Evolutionary conservation across 2,797 vertebrate genomes (phyloP).

Genomic region (Channallabes apus): DNA sequence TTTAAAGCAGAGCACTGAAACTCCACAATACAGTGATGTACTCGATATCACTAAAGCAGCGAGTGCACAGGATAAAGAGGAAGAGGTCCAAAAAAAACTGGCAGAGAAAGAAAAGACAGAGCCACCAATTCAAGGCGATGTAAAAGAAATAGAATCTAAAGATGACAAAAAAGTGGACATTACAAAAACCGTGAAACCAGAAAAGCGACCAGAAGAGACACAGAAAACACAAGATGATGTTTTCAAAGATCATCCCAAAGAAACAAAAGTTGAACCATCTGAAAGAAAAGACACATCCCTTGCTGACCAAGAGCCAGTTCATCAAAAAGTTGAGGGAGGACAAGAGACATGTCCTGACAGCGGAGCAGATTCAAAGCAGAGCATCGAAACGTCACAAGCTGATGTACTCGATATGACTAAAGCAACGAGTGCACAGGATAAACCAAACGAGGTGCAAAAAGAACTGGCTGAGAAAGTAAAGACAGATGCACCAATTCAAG

Average conservation of each 20-base stretch:
- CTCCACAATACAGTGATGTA: neutral
- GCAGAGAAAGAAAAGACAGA: no score
- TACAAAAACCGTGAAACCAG: no score
- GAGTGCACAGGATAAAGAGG: no score
- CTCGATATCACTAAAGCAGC: neutral
- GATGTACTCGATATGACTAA: slow-evolving; percentile 5
- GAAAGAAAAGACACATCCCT: slow-evolving; percentile 2
- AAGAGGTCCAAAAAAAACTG: no score
- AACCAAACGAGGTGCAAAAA: slow-evolving; percentile 29
- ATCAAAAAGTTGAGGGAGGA: slow-evolving; percentile 33
- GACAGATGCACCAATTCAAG: slow-evolving; percentile 23
- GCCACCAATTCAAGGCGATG: no score
- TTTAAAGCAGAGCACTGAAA: slow-evolving; percentile 21
- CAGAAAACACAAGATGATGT: no score
- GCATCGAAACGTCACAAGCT: slow-evolving; percentile 2
- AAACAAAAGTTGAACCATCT: no score
- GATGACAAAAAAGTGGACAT: no score
- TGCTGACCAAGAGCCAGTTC: slow-evolving; percentile 2
- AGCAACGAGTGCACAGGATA: slow-evolving; percentile 15
- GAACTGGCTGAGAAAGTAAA: slow-evolving; percentile 21
- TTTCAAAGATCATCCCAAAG: no score
- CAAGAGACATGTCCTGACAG: slow-evolving; percentile 30
- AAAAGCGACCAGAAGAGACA: no score
- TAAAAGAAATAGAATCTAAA: no score
- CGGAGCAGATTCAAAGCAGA: slow-evolving; percentile 29